Conservation (phyloP, 2,888 invertebrate genomes). For the Sinhomidia bicolor region DNA sequence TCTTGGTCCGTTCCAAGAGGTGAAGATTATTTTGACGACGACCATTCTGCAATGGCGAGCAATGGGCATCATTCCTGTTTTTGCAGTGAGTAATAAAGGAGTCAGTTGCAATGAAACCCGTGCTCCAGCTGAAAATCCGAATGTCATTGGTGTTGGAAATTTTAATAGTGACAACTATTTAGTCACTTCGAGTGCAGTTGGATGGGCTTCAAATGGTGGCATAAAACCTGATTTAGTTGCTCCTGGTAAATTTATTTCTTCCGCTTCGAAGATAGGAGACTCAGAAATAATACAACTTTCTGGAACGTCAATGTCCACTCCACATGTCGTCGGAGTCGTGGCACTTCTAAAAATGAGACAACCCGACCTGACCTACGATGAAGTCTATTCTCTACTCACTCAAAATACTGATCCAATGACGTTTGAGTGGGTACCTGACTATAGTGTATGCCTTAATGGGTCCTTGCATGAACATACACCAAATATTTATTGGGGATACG, state of each 20-base stretch:
- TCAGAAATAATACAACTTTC: too few species aligned
- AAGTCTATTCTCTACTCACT: neutral
- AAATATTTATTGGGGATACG: neutral
- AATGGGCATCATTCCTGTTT: neutral
- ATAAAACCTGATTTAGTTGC: neutral
- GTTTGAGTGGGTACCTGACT: neutral
- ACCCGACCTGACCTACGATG: neutral
- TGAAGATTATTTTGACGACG: neutral
- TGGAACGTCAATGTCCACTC: neutral
- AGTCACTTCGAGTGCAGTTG: too few species aligned
- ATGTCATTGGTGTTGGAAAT: too few species aligned
- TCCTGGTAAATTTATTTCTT: too few species aligned
- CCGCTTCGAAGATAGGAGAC: too few species aligned
- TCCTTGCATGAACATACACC: too few species aligned
- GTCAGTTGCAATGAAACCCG: neutral
- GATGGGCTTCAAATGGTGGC: too few species aligned
- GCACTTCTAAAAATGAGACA: neutral
- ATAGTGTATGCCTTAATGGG: neutral
- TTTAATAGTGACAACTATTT: too few species aligned
- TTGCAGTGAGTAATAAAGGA: neutral
- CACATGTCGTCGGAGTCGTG: constrained; percentile 1
- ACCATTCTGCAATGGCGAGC: neutral
- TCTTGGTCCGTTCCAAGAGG: neutral
- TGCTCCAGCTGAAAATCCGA: neutral
- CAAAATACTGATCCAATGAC: neutral